Evolutionary conservation across 2,888 invertebrate species (phyloP), one percentile per base, ranked within the genome.

Genomic region (Spicauda simplicius): DNA sequence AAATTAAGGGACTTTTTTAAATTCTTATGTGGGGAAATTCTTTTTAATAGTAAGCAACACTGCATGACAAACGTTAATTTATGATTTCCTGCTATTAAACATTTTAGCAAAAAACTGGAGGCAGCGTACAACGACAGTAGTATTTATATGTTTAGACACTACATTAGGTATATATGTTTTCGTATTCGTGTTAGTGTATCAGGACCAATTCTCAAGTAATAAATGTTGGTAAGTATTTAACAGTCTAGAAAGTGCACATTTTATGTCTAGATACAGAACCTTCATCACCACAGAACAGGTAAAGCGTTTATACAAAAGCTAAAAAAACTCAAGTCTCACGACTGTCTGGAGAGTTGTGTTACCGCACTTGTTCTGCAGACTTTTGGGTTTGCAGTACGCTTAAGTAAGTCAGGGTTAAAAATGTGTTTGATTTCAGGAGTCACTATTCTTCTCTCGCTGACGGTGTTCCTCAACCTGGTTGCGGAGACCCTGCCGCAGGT

Each of bases 401-500:
- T 84, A 81, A 82, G 80, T 79, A 30, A 67, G 65, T 82, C 79
- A 50, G 85, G 86, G 84, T 93, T 94, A 93, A 94, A 92, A 85
- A 84, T 94, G 86, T 94, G 91, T 95, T 95, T 95, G 96, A 95
- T 97, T 97, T 94, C 97, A 98, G 98, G 98, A 95, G 98, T 99
- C 95, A 98, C 98, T 95, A 98, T 99, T 95, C 97, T 99, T 94
- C 98, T 99, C 93, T 99, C 99, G 94, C 97, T 99, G 96, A 99
- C 99, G 95, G 99, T 99, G 95, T 99, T 99, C 96, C 97, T 99
- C 95, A 98, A 99, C 95, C 97, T 99, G 95, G 99, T 99, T 94
- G 98, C 99, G 84, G 99, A 99, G 96, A 98, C 99, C 94, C 97
- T 99, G 97, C 99, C 99, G 94, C 98, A 98, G 96, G 99, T 99